phyloP scores from a whole-genome alignment of 2,888 invertebrate species.

The Drosophila imparisetae region DNA sequence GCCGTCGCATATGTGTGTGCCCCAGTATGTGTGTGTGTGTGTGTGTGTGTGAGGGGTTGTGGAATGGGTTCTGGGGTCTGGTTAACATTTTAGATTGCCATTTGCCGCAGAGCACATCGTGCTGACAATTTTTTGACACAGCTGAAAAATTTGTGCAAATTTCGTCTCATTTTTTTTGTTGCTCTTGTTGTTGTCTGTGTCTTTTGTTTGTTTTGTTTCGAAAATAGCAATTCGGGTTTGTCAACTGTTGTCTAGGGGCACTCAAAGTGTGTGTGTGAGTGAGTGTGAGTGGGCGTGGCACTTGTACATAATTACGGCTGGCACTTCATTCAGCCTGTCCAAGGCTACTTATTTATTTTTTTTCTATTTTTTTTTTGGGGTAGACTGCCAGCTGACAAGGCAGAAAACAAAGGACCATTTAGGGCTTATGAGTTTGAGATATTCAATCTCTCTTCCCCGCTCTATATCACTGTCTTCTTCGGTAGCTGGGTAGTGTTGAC shows the following conservation, averaged over 20 bases:
- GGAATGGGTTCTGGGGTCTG: conserved; percentile 27
- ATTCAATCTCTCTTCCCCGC: conserved; percentile 7
- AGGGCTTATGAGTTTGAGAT: conserved; percentile 16
- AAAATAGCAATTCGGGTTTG: conserved; percentile 70
- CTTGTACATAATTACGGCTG: conserved; percentile 68
- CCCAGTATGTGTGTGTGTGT: conserved; percentile 11
- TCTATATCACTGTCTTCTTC: not conserved
- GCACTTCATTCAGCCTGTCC: conserved; percentile 65
- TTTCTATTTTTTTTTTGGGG: conserved; percentile 1
- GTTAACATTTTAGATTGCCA: conserved; percentile 64
- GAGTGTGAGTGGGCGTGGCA: conserved; percentile 64
- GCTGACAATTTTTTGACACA: conserved; percentile 79
- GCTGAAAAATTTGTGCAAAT: conserved; percentile 78
- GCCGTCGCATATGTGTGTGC: conserved; percentile 25
- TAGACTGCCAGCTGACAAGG: conserved; percentile 32
- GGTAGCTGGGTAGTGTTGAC: conserved; percentile 17
- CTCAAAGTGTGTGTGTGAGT: conserved; percentile 11
- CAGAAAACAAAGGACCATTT: conserved; percentile 44
- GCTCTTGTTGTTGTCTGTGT: conserved; percentile 11
- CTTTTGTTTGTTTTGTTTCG: conserved; percentile 55
- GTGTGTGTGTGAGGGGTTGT: not conserved
- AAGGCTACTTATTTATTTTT: conserved; percentile 51
- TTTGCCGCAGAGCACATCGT: conserved; percentile 60
- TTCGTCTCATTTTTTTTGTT: conserved; percentile 48
- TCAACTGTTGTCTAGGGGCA: conserved; percentile 50